Conservation (phyloP, 2,797 vertebrate species). For the Hirundo rustica region DNA sequence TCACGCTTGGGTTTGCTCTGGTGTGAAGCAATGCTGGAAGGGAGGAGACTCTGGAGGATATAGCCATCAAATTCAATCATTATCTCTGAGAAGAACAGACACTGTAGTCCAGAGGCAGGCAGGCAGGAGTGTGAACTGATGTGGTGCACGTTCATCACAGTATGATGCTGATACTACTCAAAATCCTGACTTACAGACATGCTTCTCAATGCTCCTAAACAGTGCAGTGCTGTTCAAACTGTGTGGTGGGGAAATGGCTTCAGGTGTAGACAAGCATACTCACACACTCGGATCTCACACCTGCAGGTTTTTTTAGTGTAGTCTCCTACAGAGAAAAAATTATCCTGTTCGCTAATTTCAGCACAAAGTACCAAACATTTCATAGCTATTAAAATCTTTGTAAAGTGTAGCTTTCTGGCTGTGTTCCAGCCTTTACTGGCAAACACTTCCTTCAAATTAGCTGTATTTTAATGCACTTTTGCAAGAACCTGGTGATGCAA, state of each 20-base stretch:
- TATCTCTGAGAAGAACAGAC: conserved; percentile 41
- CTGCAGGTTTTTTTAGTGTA: neutral
- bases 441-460: conserved; percentile 13
- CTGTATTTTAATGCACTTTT: neutral
- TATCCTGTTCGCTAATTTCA: conserved; percentile 1
- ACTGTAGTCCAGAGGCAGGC: conserved; percentile 9
- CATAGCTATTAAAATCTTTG: conserved; percentile 21
- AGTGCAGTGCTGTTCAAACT: neutral
- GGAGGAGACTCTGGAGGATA: conserved; percentile 55
- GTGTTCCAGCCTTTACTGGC: neutral
- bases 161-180: conserved; percentile 2
- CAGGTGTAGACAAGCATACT: neutral
- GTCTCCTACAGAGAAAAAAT: conserved; percentile 9
- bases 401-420: conserved; percentile 1
- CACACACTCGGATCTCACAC: neutral
- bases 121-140: conserved; percentile 23
- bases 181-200: neutral
- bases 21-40: conserved; percentile 58
- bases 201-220: neutral
- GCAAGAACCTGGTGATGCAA: neutral
- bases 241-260: neutral
- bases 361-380: neutral
- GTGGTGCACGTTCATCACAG: neutral
- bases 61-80: conserved; percentile 50
- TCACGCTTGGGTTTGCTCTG: conserved; percentile 42